These are phyloP conservation scores for Notiomystis cincta DNA, from an alignment of 2,113 vertebrate genomes.

Conservation along the genomic window DNA sequence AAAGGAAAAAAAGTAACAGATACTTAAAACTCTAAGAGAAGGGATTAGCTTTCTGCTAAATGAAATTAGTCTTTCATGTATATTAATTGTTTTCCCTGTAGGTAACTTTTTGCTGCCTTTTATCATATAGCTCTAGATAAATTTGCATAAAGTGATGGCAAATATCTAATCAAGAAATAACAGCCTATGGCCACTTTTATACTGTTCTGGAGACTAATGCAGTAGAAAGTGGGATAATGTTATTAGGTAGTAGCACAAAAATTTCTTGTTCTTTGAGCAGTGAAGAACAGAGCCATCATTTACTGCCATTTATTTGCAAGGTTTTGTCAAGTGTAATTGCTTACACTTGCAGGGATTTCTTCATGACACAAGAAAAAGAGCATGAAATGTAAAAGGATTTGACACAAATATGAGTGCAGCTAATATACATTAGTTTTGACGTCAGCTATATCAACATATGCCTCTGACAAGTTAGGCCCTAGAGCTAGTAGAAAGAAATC, in stretches of 20 bases:
- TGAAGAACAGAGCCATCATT: not conserved
- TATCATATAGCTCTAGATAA: not conserved
- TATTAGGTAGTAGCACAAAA: not conserved
- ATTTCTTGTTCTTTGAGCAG: not conserved
- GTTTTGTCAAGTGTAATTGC: not conserved
- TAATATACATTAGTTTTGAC: not conserved
- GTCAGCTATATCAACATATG: not conserved
- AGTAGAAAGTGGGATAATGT: not conserved
- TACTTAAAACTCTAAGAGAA: not conserved
- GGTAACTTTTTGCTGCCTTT: not conserved
- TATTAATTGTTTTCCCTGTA: not conserved
- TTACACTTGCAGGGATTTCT: not conserved
- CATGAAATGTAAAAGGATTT: constrained; percentile 6
- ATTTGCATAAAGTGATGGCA: not conserved
- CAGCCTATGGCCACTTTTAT: not conserved
- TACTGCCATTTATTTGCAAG: not conserved
- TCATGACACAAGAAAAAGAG: not conserved
- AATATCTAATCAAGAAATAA: not conserved
- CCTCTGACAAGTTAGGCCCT: constrained; percentile 22
- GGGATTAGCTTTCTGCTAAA: not conserved
- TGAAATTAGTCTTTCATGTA: not conserved
- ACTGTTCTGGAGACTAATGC: not conserved
- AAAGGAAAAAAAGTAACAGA: not conserved
- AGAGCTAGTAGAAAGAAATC: not conserved
- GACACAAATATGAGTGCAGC: not conserved